Conservation (phyloP, 2,888 invertebrate genomes). For the Cetonia aurata region DNA sequence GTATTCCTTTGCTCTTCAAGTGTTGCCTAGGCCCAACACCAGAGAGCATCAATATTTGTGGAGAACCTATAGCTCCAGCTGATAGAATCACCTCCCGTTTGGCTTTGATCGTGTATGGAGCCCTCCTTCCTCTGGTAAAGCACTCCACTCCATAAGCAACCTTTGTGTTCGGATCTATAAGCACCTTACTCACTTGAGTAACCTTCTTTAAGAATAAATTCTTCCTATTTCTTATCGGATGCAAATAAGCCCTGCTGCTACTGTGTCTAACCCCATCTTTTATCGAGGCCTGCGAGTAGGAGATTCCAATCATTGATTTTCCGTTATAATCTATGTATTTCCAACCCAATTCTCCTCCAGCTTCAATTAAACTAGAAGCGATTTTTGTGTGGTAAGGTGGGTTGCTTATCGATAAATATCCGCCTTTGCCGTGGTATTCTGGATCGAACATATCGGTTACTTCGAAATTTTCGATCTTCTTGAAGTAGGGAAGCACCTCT, state of each 20-base stretch:
- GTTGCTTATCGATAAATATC: slow-evolving; percentile 71
- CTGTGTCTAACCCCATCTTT: slow-evolving; percentile 67
- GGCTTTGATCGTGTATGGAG: slow-evolving; percentile 62
- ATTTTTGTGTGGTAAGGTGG: slow-evolving; percentile 72
- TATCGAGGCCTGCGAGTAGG: slow-evolving; percentile 69
- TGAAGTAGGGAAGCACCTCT: slow-evolving; percentile 85
- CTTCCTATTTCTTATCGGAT: slow-evolving; percentile 64
- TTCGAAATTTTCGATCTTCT: slow-evolving; percentile 85
- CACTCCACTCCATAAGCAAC: slow-evolving; percentile 67
- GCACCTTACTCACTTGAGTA: slow-evolving; percentile 67
- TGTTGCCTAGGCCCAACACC: slow-evolving; percentile 70
- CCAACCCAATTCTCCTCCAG: slow-evolving; percentile 74
- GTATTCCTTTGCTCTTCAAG: slow-evolving; percentile 62
- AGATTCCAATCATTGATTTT: slow-evolving; percentile 69
- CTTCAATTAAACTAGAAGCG: slow-evolving; percentile 74
- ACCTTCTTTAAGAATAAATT: slow-evolving; percentile 70
- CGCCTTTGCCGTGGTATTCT: slow-evolving; percentile 69
- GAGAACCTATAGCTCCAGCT: slow-evolving; percentile 77
- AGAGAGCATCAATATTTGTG: slow-evolving; percentile 84
- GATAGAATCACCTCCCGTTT: slow-evolving; percentile 73
- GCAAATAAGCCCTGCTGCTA: slow-evolving; percentile 69
- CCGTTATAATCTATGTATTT: slow-evolving; percentile 78
- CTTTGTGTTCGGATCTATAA: slow-evolving; percentile 64
- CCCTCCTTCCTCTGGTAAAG: slow-evolving; percentile 55
- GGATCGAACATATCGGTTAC: slow-evolving; percentile 78